Percentiles rank a stretch among this genome's conserved stretches.
Conservation (phyloP, 2,113 vertebrate genomes). For the Isichthys henryi region DNA sequence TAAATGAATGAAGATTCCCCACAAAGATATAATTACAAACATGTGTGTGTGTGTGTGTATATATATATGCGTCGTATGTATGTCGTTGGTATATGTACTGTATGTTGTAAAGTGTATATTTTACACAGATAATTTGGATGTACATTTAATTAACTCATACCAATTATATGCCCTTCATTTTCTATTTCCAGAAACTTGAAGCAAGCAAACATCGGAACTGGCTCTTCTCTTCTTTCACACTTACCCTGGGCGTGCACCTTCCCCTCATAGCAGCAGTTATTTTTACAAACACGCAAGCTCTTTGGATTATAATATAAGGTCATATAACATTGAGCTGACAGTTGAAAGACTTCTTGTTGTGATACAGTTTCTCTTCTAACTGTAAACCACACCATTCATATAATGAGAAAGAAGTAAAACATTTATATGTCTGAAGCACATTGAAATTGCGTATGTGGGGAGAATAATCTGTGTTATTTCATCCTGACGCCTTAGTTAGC, state of each 20-base stretch:
- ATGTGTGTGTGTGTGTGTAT: background rate
- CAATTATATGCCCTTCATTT: background rate
- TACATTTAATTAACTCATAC: background rate
- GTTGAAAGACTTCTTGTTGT: background rate
- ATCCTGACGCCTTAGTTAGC: background rate
- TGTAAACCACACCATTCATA: background rate
- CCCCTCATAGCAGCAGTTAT: background rate
- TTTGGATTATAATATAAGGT: background rate
- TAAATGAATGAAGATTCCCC: too few relatives aligned
- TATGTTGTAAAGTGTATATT: background rate
- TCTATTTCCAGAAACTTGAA: background rate
- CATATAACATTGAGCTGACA: background rate
- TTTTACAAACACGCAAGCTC: background rate
- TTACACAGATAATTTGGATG: background rate
- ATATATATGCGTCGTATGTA: background rate
- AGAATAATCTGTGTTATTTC: background rate
- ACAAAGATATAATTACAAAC: background rate
- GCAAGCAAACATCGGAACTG: background rate
- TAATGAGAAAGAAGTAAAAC: background rate
- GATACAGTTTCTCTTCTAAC: background rate
- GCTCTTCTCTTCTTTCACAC: background rate
- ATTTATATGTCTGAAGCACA: background rate
- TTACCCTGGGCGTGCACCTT: background rate
- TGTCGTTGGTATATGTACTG: background rate
- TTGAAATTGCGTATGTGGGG: slow-evolving; percentile 10